Evolutionary conservation across 2,113 vertebrate species (phyloP).

Genomic region (Platanista minor): DNA sequence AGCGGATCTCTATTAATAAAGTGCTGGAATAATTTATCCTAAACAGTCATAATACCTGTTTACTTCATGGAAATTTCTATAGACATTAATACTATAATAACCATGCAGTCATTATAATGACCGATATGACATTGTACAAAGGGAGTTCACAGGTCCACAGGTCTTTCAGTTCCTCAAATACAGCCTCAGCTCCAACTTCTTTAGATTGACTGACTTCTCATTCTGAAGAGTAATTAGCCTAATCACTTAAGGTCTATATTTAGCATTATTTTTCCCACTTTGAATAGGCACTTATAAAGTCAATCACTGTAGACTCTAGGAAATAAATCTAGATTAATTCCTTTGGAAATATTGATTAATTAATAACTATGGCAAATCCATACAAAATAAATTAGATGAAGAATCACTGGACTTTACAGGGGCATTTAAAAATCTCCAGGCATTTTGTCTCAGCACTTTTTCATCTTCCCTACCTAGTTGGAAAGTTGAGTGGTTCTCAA

Average conservation of each 20-base stretch:
- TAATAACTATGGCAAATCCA: not conserved
- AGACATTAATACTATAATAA: not conserved
- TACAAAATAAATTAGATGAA: not conserved
- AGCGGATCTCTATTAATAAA: not conserved
- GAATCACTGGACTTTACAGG: not conserved
- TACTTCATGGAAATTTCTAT: not conserved
- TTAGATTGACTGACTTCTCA: not conserved
- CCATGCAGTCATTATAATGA: not conserved
- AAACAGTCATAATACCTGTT: not conserved
- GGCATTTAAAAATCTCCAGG: not conserved
- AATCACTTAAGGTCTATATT: not conserved
- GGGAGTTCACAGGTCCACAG: not conserved
- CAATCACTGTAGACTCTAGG: not conserved
- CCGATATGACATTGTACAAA: not conserved
- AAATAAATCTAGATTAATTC: not conserved
- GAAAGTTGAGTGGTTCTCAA: not conserved
- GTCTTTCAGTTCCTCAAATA: not conserved
- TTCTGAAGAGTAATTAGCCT: not conserved
- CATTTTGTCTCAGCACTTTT: not conserved
- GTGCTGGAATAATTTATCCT: not conserved
- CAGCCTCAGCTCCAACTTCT: not conserved
- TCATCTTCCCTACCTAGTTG: not conserved
- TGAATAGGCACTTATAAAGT: not conserved
- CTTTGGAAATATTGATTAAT: not conserved
- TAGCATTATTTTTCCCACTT: not conserved